Evolutionary conservation across 2,797 vertebrate genomes (phyloP).

Genomic region (Mus spretus): DNA sequence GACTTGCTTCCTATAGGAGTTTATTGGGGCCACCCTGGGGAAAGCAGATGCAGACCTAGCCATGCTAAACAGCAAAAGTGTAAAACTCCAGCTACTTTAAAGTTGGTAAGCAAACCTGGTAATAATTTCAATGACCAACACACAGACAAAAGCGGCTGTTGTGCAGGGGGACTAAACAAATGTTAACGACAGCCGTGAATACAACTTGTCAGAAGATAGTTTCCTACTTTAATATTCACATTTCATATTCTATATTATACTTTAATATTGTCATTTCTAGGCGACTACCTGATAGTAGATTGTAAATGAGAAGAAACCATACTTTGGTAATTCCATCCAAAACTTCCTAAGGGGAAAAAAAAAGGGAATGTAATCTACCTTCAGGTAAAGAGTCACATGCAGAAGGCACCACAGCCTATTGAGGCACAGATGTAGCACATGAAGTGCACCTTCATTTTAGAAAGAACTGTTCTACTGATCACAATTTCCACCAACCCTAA

Average conservation of each 20-base stretch:
- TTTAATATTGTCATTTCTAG: constrained; percentile 5
- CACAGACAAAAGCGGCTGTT: not conserved
- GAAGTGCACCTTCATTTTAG: constrained; percentile 47
- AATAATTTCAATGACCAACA: constrained; percentile 55
- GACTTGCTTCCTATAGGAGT: constrained; percentile 4
- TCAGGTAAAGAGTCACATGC: constrained; percentile 2
- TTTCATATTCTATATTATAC: not conserved
- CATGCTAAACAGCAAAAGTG: not conserved
- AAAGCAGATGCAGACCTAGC: not conserved
- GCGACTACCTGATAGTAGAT: constrained; percentile 16
- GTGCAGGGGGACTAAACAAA: not conserved
- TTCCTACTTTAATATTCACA: constrained; percentile 46
- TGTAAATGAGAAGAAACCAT: constrained; percentile 3
- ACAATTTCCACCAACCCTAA: not conserved
- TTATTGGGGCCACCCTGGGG: not conserved
- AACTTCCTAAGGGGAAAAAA: constrained; percentile 19
- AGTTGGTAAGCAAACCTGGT: constrained; percentile 28
- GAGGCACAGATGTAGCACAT: not conserved
- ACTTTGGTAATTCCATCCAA: constrained; percentile 26
- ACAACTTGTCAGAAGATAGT: not conserved
- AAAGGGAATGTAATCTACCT: constrained; percentile 19
- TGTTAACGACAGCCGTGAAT: not conserved
- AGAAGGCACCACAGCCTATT: not conserved
- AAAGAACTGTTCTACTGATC: not conserved
- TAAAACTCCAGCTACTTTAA: not conserved